Percentiles rank a stretch among this genome's conserved stretches.
Conservation (phyloP, 2,888 invertebrate genomes). For the Eilema depressum region DNA sequence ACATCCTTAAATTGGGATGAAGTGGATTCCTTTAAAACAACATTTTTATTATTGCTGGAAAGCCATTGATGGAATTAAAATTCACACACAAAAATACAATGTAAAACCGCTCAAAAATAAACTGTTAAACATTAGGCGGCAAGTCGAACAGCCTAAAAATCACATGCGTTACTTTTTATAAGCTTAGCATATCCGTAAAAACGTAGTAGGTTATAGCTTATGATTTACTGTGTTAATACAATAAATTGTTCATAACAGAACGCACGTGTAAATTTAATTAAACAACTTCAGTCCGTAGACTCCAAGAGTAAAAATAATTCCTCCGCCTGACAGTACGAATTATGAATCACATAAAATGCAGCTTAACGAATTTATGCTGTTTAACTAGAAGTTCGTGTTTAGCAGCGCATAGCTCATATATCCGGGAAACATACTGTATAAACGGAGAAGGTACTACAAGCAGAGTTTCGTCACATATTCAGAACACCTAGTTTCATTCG, state of each 20-base stretch:
- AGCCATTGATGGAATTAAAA: background rate
- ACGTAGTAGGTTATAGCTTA: background rate
- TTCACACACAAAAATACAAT: background rate
- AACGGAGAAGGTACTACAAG: slow-evolving; percentile 18
- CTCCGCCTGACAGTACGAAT: background rate
- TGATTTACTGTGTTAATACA: background rate
- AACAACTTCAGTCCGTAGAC: background rate
- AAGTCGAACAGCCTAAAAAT: background rate
- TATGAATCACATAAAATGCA: slow-evolving; percentile 5
- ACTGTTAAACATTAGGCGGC: background rate
- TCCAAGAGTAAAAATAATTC: background rate
- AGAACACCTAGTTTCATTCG: slow-evolving; percentile 56
- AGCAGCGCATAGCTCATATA: slow-evolving; percentile 49
- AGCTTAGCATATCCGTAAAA: background rate
- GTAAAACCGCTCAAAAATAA: background rate
- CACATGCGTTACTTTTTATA: background rate
- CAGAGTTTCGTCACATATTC: slow-evolving; percentile 49
- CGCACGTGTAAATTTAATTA: slow-evolving; percentile 5
- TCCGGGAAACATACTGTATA: slow-evolving; percentile 43
- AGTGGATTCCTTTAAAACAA: background rate
- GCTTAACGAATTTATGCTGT: background rate
- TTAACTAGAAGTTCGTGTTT: slow-evolving; percentile 24
- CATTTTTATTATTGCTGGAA: background rate
- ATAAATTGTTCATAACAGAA: slow-evolving; percentile 1
- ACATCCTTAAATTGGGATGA: background rate